Evolutionary conservation across 2,113 vertebrate genomes (phyloP).

Genomic region (Hypomesus transpacificus): DNA sequence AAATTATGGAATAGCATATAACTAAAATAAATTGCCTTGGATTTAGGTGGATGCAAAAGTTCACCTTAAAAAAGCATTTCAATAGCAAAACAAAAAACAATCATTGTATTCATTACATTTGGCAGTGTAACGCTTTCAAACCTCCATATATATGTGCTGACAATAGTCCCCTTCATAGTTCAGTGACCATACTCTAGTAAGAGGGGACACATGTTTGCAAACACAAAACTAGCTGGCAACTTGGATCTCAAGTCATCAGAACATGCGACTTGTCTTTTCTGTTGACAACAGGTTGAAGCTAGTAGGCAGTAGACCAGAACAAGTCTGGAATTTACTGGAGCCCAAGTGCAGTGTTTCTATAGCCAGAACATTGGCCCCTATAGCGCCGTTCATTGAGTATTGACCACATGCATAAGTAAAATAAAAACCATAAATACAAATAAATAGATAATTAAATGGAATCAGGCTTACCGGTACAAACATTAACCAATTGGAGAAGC

Average conservation of each 20-base stretch:
- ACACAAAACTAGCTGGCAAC: too few relatives aligned
- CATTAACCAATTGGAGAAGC: too few relatives aligned
- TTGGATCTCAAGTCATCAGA: constrained; percentile 1
- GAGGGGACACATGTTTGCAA: too few relatives aligned
- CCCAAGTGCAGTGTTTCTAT: too few relatives aligned
- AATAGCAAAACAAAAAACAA: constrained; percentile 27
- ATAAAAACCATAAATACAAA: not conserved
- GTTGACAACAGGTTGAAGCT: not conserved
- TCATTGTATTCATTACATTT: constrained; percentile 41
- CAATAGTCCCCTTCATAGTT: constrained; percentile 8
- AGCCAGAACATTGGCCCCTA: too few relatives aligned
- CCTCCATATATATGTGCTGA: constrained; percentile 22
- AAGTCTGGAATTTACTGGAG: too few relatives aligned
- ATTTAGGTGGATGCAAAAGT: too few relatives aligned
- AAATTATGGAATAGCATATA: too few relatives aligned
- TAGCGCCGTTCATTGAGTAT: too few relatives aligned
- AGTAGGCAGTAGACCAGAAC: too few relatives aligned
- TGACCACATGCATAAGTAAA: not conserved
- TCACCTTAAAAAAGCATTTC: not conserved
- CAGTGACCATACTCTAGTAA: not conserved
- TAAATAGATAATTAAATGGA: not conserved
- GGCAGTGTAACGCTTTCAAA: constrained; percentile 62
- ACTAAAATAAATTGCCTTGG: too few relatives aligned
- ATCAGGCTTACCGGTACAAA: not conserved
- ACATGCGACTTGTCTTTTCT: constrained; percentile 28